These are phyloP conservation scores for Drosophila testacea DNA, from an alignment of 2,888 invertebrate genomes.

Conservation along the genomic window DNA sequence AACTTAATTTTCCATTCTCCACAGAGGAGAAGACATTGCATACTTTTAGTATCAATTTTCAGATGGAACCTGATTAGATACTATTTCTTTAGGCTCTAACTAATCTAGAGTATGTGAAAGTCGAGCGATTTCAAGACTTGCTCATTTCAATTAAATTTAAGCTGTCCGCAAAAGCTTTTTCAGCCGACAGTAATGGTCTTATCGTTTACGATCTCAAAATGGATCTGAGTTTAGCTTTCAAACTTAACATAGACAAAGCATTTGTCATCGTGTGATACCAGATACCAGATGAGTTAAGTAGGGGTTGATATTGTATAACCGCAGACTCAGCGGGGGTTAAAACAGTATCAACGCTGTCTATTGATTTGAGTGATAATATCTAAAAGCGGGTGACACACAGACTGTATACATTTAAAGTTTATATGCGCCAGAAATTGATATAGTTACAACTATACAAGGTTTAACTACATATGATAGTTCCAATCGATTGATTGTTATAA, in stretches of 20 bases:
- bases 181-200: constrained; percentile 20
- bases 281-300: constrained; percentile 30
- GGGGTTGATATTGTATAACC: constrained; percentile 44
- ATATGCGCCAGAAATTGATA: constrained; percentile 26
- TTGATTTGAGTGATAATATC: constrained; percentile 21
- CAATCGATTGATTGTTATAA: background rate
- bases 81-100: background rate
- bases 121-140: background rate
- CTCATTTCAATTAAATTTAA: constrained; percentile 45
- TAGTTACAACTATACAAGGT: constrained; percentile 25
- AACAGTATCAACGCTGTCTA: constrained; percentile 31
- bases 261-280: constrained; percentile 39
- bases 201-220: constrained; percentile 66
- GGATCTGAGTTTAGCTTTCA: constrained; percentile 37
- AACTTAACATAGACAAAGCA: constrained; percentile 22
- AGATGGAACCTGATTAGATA: background rate
- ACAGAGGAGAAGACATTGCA: background rate
- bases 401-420: background rate
- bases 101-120: background rate
- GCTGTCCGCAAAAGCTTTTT: constrained; percentile 28
- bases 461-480: constrained; percentile 11
- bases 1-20: constrained; percentile 23
- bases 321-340: constrained; percentile 30
- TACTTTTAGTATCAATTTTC: background rate
- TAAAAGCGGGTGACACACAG: background rate